These are phyloP conservation scores for Zaprionus vittiger DNA, from an alignment of 1,140 invertebrate genomes.

Conservation along the genomic window DNA sequence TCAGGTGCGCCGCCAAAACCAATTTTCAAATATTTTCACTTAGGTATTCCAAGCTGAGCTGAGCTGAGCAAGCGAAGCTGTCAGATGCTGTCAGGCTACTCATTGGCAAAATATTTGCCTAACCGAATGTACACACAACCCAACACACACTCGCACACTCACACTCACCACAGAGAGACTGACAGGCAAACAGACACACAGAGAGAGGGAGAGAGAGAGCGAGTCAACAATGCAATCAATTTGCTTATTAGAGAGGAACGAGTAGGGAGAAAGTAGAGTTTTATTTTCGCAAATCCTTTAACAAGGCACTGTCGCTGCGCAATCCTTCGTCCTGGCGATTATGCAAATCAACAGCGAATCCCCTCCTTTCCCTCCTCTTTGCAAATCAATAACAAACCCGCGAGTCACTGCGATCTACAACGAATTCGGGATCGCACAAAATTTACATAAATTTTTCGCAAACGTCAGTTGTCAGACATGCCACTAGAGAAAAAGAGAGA, in stretches of 20 bases:
- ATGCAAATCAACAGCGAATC: slow-evolving; percentile 73
- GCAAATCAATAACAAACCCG: slow-evolving; percentile 70
- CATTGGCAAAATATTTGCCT: slow-evolving; percentile 75
- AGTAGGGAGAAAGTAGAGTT: slow-evolving; percentile 39
- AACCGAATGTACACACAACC: slow-evolving; percentile 61
- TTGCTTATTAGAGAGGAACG: slow-evolving; percentile 55
- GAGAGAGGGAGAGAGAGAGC: slow-evolving; percentile 13
- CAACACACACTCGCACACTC: slow-evolving; percentile 16
- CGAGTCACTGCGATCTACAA: slow-evolving; percentile 34
- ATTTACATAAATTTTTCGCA: slow-evolving; percentile 69
- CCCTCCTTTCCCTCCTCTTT: slow-evolving; percentile 13
- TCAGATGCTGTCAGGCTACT: slow-evolving; percentile 58
- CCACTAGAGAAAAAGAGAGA: too few relatives aligned
- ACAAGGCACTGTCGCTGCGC: slow-evolving; percentile 55
- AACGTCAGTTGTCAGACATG: slow-evolving; percentile 22
- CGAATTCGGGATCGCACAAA: slow-evolving; percentile 46
- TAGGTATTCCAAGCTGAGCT: slow-evolving; percentile 43
- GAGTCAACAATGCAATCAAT: slow-evolving; percentile 80
- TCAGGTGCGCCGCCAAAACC: slow-evolving; percentile 80
- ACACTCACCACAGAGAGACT: slow-evolving; percentile 20
- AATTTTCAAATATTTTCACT: slow-evolving; percentile 84
- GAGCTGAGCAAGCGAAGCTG: slow-evolving; percentile 20
- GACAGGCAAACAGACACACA: slow-evolving; percentile 16
- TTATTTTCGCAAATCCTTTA: slow-evolving; percentile 78
- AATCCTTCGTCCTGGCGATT: slow-evolving; percentile 50